A percentile compares a stretch with the other conserved stretches of the same genome.
Evolutionary conservation across 2,888 invertebrate genomes (phyloP).

Genomic region (Aquatica leii): DNA sequence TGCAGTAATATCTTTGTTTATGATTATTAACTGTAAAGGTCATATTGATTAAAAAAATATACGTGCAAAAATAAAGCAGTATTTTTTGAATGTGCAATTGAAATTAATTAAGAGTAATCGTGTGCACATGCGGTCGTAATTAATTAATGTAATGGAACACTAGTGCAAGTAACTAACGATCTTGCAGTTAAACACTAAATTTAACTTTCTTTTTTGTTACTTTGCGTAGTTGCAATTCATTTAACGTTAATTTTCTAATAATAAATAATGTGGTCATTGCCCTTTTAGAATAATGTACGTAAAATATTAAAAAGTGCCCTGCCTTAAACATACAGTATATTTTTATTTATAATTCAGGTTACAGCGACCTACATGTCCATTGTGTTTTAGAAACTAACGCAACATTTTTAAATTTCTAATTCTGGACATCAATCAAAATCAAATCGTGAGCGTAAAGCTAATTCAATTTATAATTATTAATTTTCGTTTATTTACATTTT

Average conservation of each 20-base stretch:
- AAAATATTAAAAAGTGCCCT: conserved; percentile 9
- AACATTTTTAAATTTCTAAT: conserved; percentile 18
- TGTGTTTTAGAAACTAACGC: conserved; percentile 25
- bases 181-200: neutral
- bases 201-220: conserved; percentile 5
- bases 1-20: too few species aligned
- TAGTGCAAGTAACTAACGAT: too few species aligned
- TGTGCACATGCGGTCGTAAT: too few species aligned
- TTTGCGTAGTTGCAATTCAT: neutral
- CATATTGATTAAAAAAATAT: too few species aligned
- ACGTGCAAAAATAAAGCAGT: too few species aligned
- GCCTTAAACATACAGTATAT: conserved; percentile 18
- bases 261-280: conserved; percentile 19
- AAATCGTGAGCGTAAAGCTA: neutral
- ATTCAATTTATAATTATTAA: too few species aligned
- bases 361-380: conserved; percentile 27
- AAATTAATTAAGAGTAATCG: too few species aligned
- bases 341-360: conserved; percentile 24
- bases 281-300: conserved; percentile 9
- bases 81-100: too few species aligned
- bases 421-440: conserved; percentile 23
- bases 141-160: too few species aligned
- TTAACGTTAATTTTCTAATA: conserved; percentile 21
- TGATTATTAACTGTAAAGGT: too few species aligned
- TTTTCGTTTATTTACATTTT: too few species aligned